Evolutionary conservation across 2,797 vertebrate species (phyloP).

Genomic region (Mustela erminea): DNA sequence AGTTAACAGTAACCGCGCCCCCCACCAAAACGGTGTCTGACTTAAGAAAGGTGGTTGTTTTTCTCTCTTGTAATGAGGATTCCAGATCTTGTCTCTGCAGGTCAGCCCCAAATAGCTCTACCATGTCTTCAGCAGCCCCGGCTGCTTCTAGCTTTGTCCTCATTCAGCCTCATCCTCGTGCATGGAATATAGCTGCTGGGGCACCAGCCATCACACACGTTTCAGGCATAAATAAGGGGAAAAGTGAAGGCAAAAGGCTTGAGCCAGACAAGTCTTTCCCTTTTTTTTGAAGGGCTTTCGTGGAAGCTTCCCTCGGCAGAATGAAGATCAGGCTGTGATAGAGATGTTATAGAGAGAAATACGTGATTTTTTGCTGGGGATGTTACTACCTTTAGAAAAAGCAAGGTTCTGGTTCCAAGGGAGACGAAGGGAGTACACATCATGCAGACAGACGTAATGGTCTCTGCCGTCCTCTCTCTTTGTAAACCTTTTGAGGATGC

Average conservation of each 20-base stretch:
- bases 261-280: not conserved
- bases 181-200: not conserved
- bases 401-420: not conserved
- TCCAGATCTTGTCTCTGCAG: not conserved
- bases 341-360: not conserved
- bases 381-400: not conserved
- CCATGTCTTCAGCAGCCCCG: not conserved
- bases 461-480: not conserved
- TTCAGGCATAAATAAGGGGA: not conserved
- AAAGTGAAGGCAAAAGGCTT: not conserved
- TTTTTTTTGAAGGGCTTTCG: not conserved
- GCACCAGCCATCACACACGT: not conserved
- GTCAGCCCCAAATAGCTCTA: not conserved
- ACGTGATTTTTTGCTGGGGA: not conserved
- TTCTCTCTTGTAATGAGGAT: not conserved
- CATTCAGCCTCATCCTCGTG: not conserved
- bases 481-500: not conserved
- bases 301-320: not conserved
- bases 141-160: not conserved
- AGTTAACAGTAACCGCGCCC: not conserved
- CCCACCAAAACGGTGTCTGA: not conserved
- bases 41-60: not conserved
- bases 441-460: not conserved
- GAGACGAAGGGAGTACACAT: not conserved
- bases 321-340: not conserved